Conservation (phyloP, 2,888 invertebrate genomes). For the Germaria angustata region DNA sequence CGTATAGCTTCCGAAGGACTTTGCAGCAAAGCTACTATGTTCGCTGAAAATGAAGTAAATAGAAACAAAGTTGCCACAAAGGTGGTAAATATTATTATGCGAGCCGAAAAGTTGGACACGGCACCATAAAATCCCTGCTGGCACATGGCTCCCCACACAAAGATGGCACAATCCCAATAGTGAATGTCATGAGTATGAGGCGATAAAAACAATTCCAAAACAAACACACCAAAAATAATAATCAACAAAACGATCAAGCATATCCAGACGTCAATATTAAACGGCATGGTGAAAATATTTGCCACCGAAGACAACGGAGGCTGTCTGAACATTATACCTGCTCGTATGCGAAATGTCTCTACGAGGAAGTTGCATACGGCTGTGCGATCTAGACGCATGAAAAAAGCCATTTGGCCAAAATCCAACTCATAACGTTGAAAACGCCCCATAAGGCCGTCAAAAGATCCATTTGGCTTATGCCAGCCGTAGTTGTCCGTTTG, state of each 20-base stretch:
- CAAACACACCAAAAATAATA: constrained; percentile 72
- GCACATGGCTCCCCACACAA: constrained; percentile 82
- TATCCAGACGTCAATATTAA: constrained; percentile 82
- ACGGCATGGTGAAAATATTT: constrained; percentile 84
- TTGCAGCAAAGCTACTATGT: constrained; percentile 84
- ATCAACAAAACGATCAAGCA: constrained; percentile 74
- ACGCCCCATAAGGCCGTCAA: constrained; percentile 82
- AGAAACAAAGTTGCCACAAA: constrained; percentile 82
- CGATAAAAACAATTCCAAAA: constrained; percentile 74
- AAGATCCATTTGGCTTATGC: constrained; percentile 81
- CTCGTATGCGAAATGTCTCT: constrained; percentile 81
- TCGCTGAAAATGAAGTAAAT: constrained; percentile 85
- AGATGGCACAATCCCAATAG: constrained; percentile 81
- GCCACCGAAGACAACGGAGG: constrained; percentile 83
- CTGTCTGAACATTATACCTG: constrained; percentile 83
- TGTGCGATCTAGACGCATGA: constrained; percentile 83
- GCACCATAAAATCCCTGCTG: constrained; percentile 83
- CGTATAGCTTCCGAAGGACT: constrained; percentile 83
- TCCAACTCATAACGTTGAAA: constrained; percentile 82
- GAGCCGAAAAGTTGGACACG: constrained; percentile 81
- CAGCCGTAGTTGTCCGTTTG: constrained; percentile 82
- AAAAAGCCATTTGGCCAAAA: constrained; percentile 81
- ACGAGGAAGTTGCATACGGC: constrained; percentile 81
- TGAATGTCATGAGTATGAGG: constrained; percentile 72
- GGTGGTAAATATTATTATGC: constrained; percentile 82